Percentiles rank a stretch among this genome's conserved stretches.
phyloP scores from a whole-genome alignment of 92 coral and sea anemone species.

The Parazoanthus atlanticus region DNA sequence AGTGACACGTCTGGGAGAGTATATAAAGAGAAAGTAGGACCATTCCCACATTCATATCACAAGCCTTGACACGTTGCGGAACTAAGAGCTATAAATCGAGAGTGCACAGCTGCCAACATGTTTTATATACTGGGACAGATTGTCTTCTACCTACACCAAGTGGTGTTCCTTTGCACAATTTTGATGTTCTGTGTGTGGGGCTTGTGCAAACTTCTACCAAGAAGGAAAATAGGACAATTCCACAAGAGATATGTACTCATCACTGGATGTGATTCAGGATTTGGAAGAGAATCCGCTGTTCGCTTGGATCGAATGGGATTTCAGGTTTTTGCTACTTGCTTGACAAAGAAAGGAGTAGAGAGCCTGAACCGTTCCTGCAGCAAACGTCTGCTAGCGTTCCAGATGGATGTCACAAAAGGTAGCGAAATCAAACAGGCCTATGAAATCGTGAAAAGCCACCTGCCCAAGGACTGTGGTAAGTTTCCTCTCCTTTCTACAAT shows the following conservation, averaged over 20 bases:
- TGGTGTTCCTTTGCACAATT: background rate
- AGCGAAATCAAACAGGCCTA: background rate
- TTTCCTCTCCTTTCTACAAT: background rate
- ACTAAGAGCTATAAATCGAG: background rate
- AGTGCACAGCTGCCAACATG: background rate
- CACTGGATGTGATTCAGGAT: constrained; percentile 33
- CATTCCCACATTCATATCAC: background rate
- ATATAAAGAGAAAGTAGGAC: background rate
- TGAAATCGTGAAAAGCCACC: background rate
- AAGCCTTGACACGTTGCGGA: background rate
- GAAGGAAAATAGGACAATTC: background rate
- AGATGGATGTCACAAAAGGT: constrained; percentile 12
- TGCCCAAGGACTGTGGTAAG: constrained; percentile 6
- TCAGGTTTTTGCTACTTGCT: constrained; percentile 19
- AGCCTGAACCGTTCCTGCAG: background rate
- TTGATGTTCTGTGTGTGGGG: background rate
- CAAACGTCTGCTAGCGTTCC: background rate
- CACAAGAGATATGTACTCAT: constrained; percentile 16
- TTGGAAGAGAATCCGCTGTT: constrained; percentile 16
- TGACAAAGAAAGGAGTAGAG: constrained; percentile 4
- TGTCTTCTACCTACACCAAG: constrained; percentile 8
- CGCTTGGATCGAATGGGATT: constrained; percentile 28
- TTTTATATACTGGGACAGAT: background rate
- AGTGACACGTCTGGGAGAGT: background rate
- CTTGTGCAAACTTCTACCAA: constrained; percentile 4